Evolutionary conservation across 2,113 vertebrate genomes (phyloP).

Genomic region (Chelonoidis abingdonii): DNA sequence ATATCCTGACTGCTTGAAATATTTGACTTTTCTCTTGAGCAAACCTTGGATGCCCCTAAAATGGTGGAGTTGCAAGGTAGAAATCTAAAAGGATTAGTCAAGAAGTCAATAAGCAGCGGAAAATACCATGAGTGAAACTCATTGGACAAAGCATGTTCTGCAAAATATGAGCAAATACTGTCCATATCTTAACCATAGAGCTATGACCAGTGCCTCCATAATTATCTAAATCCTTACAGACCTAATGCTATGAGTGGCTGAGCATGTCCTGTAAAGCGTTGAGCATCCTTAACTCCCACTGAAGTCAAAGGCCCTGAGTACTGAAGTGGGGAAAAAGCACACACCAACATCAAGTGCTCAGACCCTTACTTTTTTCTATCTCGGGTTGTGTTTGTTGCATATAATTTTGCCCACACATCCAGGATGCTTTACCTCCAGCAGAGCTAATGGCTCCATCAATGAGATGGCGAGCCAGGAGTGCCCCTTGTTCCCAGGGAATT

Average conservation of each 20-base stretch:
- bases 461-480: not conserved
- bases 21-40: not conserved
- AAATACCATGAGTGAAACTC: not conserved
- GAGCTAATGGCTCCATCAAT: not conserved
- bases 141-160: not conserved
- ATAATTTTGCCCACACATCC: not conserved
- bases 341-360: not conserved
- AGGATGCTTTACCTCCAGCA: not conserved
- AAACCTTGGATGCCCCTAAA: not conserved
- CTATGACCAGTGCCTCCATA: not conserved
- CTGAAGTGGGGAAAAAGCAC: not conserved
- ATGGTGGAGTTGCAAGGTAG: not conserved
- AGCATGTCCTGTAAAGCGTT: no score
- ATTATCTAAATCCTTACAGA: not conserved
- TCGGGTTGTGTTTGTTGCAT: not conserved
- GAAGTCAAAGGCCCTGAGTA: not conserved
- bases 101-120: slow-evolving; percentile 10
- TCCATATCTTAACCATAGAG: not conserved
- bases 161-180: not conserved
- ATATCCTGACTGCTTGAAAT: not conserved
- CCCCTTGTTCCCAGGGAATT: not conserved
- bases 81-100: not conserved
- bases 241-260: no score
- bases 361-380: not conserved
- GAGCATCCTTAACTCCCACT: not conserved